Evolutionary conservation across 2,113 vertebrate genomes (phyloP).

Genomic region (Speoplatyrhinus poulsoni): DNA sequence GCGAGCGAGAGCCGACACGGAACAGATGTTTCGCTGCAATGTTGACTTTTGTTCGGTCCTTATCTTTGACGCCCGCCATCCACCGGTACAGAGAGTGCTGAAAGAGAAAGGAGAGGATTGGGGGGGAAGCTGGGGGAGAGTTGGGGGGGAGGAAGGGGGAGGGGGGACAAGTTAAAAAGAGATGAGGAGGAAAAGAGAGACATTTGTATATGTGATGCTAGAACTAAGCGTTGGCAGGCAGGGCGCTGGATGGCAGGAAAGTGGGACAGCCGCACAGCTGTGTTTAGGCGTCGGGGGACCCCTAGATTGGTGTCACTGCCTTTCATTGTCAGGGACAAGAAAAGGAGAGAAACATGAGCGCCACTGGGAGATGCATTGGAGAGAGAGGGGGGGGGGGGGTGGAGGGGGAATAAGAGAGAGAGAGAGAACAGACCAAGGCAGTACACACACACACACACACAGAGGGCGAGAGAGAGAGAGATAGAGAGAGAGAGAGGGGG

Average conservation of each 20-base stretch:
- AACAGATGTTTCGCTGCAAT: constrained; percentile 73
- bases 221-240: constrained; percentile 63
- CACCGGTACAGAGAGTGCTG: constrained; percentile 55
- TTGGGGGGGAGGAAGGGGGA: no score
- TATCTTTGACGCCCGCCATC: constrained; percentile 66
- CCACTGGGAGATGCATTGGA: constrained; percentile 34
- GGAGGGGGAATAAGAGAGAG: no score
- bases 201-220: constrained; percentile 43
- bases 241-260: constrained; percentile 68
- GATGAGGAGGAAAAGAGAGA: constrained; percentile 19
- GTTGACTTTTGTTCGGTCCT: constrained; percentile 70
- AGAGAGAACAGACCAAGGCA: neutral
- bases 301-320: constrained; percentile 75
- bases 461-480: constrained; percentile 18
- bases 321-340: constrained; percentile 74
- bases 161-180: constrained; percentile 30
- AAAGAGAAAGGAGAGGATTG: constrained; percentile 32
- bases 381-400: constrained; percentile 16
- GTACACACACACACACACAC: neutral
- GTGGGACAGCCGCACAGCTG: constrained; percentile 80
- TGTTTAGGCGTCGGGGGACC: constrained; percentile 70
- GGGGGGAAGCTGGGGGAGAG: neutral
- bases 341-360: constrained; percentile 48
- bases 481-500: constrained; percentile 11
- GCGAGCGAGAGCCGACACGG: constrained; percentile 52